These are phyloP conservation scores for Penaeus japonicus DNA, from an alignment of 1,140 invertebrate genomes.

Conservation along the genomic window DNA sequence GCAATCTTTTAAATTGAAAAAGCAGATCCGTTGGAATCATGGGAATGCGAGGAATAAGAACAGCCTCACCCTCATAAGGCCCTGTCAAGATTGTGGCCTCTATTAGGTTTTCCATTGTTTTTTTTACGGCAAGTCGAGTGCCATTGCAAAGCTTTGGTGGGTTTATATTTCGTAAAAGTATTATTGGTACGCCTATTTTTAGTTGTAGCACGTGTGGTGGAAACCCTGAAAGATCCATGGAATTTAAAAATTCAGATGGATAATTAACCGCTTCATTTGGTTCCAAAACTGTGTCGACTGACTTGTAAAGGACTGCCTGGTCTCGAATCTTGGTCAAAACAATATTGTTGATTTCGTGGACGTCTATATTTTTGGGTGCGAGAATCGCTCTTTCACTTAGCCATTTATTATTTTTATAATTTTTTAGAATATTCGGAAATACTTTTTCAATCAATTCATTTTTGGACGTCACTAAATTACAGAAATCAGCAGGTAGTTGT, in stretches of 20 bases:
- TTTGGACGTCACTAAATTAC: not conserved
- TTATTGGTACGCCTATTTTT: not conserved
- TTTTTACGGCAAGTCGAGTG: not conserved
- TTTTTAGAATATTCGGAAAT: not conserved
- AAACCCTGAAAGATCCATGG: not conserved
- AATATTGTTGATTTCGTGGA: too few species aligned
- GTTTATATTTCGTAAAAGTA: not conserved
- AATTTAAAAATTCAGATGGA: not conserved
- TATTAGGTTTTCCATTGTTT: not conserved
- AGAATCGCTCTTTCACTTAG: not conserved
- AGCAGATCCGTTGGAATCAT: not conserved
- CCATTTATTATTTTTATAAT: not conserved
- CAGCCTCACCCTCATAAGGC: not conserved
- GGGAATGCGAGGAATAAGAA: not conserved
- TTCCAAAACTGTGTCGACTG: not conserved
- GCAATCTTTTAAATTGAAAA: constrained; percentile 24
- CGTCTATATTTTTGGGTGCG: not conserved
- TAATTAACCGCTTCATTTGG: not conserved
- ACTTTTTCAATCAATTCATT: not conserved
- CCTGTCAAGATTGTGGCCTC: not conserved
- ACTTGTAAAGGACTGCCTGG: not conserved
- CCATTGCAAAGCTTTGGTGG: not conserved
- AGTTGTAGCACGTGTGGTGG: not conserved
- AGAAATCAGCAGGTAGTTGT: not conserved
- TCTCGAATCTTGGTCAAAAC: not conserved